Base-by-base conservation (phyloP, 2,113 vertebrate species). In the Irena cyanogastra region DNA sequence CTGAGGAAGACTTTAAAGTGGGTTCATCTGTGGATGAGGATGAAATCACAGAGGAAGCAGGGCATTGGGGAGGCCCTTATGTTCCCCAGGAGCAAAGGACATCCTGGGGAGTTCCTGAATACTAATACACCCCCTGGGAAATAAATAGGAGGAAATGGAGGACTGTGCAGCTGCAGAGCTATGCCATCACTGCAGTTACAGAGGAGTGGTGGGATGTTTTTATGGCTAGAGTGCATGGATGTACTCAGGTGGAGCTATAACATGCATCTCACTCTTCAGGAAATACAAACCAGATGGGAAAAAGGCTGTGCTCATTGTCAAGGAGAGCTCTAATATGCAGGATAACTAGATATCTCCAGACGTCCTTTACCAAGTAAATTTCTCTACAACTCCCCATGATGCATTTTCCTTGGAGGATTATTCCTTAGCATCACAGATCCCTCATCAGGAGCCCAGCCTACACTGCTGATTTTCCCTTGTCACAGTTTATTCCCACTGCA, bases 141-240 rank as follows among this genome's bases (percentile, higher is more conserved):
- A 50, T 5, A 68, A 47, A 33, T 0, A 21, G 41, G 68, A 81
- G 70, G 69, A 78, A 14, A 18, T 7, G 50, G 42, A 92, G 80
- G 37, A 49, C 49, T 41, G 24, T 47, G 61, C 45, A 37, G 59
- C 54, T 84, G 60, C 3, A 0, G 31, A 66, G 19, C 45, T 66
- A 0, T 1, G 1, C 42, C 30, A 5, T 31, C 42, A 7, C 28
- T 63, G 56, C 8, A 8, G 1, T 10, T 27, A 12, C 42, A 74
- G 70, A 75, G 39, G 5, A 15, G 23, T 39, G 42, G n/a, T 41
- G 80, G 27, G 39, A 27, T 42, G 60, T 60, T 50, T 54, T 78
- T 30, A 1, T 19, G 49, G 33, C 64, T 68, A 31, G 28, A 63
- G 39, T 18, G 23, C 5, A 6, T 1, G 16, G 44, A 22, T 30